Base-by-base conservation (phyloP, 2,797 vertebrate species). In the Xiphophorus birchmanni region DNA sequence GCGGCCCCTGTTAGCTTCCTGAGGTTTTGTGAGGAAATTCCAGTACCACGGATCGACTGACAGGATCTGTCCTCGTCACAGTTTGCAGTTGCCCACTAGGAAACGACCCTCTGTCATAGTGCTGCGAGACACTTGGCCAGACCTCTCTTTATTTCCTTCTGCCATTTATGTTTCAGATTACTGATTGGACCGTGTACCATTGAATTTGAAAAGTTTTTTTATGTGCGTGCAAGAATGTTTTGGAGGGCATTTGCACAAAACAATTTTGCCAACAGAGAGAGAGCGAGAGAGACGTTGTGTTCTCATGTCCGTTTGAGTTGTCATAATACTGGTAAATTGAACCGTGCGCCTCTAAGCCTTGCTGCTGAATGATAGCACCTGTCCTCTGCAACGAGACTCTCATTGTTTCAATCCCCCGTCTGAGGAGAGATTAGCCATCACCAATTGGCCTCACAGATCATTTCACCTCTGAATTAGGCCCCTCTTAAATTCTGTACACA, bases 331-430 rank as follows among this genome's bases (percentile, higher is more conserved):
- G 84, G 94, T 94, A 95, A 94, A 90, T 79, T 1, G 89, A 95
- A 93, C 90, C 87, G 76, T 67, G 75, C 23, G 88, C 84, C 89
- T 92, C 79, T 48, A 47, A 82, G 88, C 76, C 76, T 77, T 69
- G 76, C 91, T 93, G 92, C 90, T 94, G 93, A 95, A 89, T 90
- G 94, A 94, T 93, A 88, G 90, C 94, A 95, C 94, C 94, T 95
- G 94, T 95, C 93, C 88, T 76, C 78, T 93, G 93, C 92, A 95
- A 95, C 84, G 80, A 86, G 94, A 94, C 91, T 89, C 94, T 93
- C 84, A 78, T 90, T 94, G 93, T 95, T 95, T 95, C 94, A 93
- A 80, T 92, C 89, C 84, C 77, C 67, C 84, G 89, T 93, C 90
- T 93, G 90, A 92, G 86, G 88, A 86, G 91, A 95, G 94, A 94